Conservation (phyloP, 1,140 invertebrate genomes). For the Leptinotarsa undecemlineata region DNA sequence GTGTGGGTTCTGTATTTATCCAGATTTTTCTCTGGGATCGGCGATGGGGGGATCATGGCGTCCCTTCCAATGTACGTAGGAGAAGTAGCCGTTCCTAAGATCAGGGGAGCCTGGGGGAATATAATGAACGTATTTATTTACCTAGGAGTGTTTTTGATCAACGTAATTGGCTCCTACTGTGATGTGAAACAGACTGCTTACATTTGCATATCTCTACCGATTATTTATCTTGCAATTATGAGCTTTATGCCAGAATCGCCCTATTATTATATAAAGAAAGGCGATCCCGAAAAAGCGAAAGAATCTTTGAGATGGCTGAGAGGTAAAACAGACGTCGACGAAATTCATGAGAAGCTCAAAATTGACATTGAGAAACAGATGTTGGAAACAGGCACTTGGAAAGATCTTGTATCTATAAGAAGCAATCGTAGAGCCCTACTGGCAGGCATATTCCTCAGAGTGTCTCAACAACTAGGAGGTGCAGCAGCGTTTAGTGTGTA, state of each 20-base stretch:
- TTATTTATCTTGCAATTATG: conserved; percentile 15
- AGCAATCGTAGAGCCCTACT: conserved; percentile 38
- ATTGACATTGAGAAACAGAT: conserved; percentile 40
- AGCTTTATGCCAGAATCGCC: conserved; percentile 49
- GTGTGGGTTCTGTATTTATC: conserved; percentile 38
- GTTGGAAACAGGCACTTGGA: conserved; percentile 46
- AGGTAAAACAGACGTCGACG: conserved; percentile 36
- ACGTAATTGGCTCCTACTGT: conserved; percentile 51
- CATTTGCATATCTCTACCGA: conserved; percentile 16
- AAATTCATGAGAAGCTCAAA: conserved; percentile 36
- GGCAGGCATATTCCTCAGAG: conserved; percentile 29
- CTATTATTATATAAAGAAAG: conserved; percentile 41
- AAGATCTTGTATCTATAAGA: conserved; percentile 38
- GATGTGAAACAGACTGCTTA: conserved; percentile 30
- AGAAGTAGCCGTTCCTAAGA: conserved; percentile 66
- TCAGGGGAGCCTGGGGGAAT: conserved; percentile 63
- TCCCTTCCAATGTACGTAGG: conserved; percentile 64
- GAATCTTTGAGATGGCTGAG: conserved; percentile 57
- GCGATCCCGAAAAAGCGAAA: conserved; percentile 34
- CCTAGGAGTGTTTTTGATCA: conserved; percentile 58
- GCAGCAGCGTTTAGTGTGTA: conserved; percentile 36
- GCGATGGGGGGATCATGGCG: conserved; percentile 43
- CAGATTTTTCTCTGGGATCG: conserved; percentile 44
- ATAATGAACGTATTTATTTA: conserved; percentile 57
- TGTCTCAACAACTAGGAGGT: conserved; percentile 40